Evolutionary conservation across 2,888 invertebrate genomes (phyloP).

Genomic region (Brachyopa scutellaris): DNA sequence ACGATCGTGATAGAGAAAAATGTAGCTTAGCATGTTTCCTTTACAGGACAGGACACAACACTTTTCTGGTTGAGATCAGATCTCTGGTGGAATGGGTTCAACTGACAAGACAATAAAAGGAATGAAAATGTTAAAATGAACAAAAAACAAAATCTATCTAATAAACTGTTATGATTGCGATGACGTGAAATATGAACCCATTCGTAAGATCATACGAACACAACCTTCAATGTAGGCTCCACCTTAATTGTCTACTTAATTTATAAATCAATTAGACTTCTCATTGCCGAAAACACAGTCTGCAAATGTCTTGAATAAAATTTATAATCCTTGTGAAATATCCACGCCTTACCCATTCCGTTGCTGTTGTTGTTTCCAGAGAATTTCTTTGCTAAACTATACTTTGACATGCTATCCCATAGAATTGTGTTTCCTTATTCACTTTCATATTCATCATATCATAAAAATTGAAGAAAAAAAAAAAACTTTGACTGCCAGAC

Average conservation of each 20-base stretch:
- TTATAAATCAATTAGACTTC: constrained; percentile 3
- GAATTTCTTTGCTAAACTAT: constrained; percentile 1
- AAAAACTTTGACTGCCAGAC: constrained; percentile 51
- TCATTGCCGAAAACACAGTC: background rate
- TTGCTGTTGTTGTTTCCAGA: background rate
- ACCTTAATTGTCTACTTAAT: background rate
- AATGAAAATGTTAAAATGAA: too few relatives aligned
- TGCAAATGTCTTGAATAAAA: background rate
- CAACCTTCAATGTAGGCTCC: background rate
- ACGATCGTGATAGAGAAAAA: too few relatives aligned
- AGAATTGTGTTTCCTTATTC: constrained; percentile 32
- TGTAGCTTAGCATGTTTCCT: too few relatives aligned
- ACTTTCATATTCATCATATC: too few relatives aligned
- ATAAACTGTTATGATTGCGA: too few relatives aligned
- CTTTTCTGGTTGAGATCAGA: too few relatives aligned
- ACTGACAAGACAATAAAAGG: too few relatives aligned
- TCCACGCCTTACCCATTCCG: background rate
- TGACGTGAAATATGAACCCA: too few relatives aligned
- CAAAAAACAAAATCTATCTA: too few relatives aligned
- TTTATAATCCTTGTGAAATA: background rate
- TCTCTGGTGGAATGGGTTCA: too few relatives aligned
- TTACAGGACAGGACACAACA: too few relatives aligned
- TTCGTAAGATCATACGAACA: too few relatives aligned
- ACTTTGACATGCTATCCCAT: constrained; percentile 57
- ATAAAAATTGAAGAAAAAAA: constrained; percentile 51